These are phyloP conservation scores for Brachionus paranguensis DNA, from an alignment of 1,140 invertebrate genomes.

Conservation along the genomic window DNA sequence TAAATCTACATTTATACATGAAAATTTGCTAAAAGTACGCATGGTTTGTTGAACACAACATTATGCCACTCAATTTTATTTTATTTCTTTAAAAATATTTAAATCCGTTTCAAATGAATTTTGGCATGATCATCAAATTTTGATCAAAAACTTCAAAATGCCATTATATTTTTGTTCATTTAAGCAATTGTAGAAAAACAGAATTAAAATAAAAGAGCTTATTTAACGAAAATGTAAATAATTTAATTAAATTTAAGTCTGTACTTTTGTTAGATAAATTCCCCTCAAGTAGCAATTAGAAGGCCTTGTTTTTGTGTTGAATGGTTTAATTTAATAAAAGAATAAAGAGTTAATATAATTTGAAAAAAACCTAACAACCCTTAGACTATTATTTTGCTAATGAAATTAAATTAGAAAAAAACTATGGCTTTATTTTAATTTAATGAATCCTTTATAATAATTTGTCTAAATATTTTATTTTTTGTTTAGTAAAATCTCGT, in stretches of 20 bases:
- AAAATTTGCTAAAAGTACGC: too few species aligned
- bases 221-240: neutral
- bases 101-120: too few species aligned
- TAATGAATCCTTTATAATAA: neutral
- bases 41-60: too few species aligned
- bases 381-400: neutral
- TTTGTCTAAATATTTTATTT: neutral
- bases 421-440: neutral
- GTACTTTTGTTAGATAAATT: neutral
- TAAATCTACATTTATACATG: too few species aligned
- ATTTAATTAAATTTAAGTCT: neutral
- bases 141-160: too few species aligned
- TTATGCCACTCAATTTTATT: too few species aligned
- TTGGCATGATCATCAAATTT: too few species aligned
- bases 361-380: neutral
- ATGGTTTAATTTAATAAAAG: neutral
- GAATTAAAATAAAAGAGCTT: neutral
- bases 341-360: neutral
- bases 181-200: too few species aligned
- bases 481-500: constrained; percentile 36
- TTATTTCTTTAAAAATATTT: too few species aligned
- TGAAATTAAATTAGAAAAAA: neutral
- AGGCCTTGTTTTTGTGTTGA: neutral
- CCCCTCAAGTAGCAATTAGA: neutral
- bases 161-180: too few species aligned